Base-by-base conservation (phyloP, 2,888 invertebrate genomes). In the Vanessa cardui region DNA sequence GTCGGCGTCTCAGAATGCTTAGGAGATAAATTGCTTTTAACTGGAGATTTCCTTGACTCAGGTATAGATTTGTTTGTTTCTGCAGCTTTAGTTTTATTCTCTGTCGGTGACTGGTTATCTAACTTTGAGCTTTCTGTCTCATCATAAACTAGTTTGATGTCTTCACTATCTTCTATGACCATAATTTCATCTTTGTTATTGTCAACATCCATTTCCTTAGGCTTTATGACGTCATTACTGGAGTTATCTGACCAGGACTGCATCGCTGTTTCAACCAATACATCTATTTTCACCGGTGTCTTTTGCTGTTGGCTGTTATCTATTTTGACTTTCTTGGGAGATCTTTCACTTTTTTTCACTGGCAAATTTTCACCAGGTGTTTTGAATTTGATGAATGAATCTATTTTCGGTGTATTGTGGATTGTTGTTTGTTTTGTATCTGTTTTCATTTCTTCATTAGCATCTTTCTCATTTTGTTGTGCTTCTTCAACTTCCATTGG, bases 101-200 rank as follows among this genome's bases (percentile, higher is more conserved):
- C 66, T 68, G 68, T 71, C 0, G 70, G 73, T 61, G 18, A 73
- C 75, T 69, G 66, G 12, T 59, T 70, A 56, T 82, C 66, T 9
- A 62, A 59, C 31, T 68, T 46, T 2, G 58, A 47, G 1, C 80
- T 75, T 54, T 81, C 78, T 0, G 91, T 92, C 67, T 94, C 94
- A 62, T 91, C 93, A 56, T 93, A 93, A 2, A 94, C 86, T 62
- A 94, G 80, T 72, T 93, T 88, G 60, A 94, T 93, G 74, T 94
- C 94, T 76, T 94, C 93, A 1, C 94, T 90, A 58, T 90, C 91
- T 71, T 92, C 93, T 20, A 76, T 78, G 0, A 82, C 65, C 45
- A 77, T 71, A 0, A 78, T 58, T 33, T 77, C 74, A 26, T 75
- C 67, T 4, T 74, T 71, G 0, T 54, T 56, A 33, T 18, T 63